Base-by-base conservation (phyloP, 2,888 invertebrate species). In the Eupithecia pulchellata region DNA sequence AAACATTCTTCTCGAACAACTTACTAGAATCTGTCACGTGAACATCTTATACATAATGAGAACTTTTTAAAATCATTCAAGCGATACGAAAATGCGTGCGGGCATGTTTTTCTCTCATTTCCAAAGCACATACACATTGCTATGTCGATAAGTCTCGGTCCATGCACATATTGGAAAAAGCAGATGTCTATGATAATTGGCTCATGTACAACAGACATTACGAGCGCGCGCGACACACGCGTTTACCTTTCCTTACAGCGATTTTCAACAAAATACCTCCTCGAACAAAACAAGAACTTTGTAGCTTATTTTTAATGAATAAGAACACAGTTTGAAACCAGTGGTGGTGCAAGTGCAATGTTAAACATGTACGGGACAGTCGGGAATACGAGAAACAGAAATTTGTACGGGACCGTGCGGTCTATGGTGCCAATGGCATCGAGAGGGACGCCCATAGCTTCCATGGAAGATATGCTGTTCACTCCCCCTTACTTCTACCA, bases 161-260 rank as follows among this genome's bases (percentile, higher is more conserved):
- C 89, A 90, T 84, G 89, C 90, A 90, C 78, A 86, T 87, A 92
- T 92, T 91, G 91, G 91, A 89, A 93, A 93, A 93, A 91, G 89
- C 89, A 91, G 91, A 93, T 92, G 91, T 92, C 82, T 91, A 91
- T 92, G 90, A 90, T 92, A 92, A 93, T 92, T 90, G 88, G 79
- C 2, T 29, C 17, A 5, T n/a, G 42, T 29, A 57, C 57, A 57
- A 52, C 25, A 25, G 52, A 52, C 13, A 1, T n/a, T 4, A 52
- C 11, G 1, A 52, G 25, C 52, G 52, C 52, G 52, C 52, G 11
- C 20, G 25, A 20, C 52, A 52, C 25, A 52, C 52, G 52, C 25
- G 3, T 52, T 2, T 11, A 13, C 9, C 20, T 20, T 20, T 9
- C 42, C 42, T 6, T 47, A 52, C 52, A 4, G 52, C 52, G 52